phyloP scores from a whole-genome alignment of 1,140 invertebrate genomes.

The Oryctes rhinoceros region DNA sequence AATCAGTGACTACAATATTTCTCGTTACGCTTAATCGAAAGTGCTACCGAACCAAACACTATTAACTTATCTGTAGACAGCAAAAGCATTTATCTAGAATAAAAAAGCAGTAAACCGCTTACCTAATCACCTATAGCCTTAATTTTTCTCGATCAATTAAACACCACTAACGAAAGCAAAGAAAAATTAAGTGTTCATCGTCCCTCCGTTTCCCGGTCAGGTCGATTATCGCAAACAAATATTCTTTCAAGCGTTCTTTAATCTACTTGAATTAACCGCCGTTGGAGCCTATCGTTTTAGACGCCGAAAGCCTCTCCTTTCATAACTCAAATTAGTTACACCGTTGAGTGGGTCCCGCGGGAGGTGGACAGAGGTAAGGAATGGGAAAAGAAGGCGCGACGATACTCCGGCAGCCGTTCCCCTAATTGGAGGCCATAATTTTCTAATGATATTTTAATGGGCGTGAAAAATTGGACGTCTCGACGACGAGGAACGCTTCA shows the following conservation, averaged over 20 bases:
- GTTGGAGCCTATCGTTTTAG: neutral
- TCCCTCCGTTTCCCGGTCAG: neutral
- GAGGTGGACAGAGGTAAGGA: neutral
- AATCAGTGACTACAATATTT: no score
- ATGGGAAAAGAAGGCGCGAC: neutral
- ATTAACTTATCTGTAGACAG: no score
- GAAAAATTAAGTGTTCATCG: slow-evolving; percentile 13
- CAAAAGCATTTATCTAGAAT: no score
- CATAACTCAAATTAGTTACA: slow-evolving; percentile 25
- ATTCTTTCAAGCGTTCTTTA: slow-evolving; percentile 14
- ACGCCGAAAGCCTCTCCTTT: neutral
- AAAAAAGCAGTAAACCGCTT: no score
- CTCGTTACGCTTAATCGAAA: no score
- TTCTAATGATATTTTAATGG: slow-evolving; percentile 27
- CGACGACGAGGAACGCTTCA: neutral
- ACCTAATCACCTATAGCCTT: no score
- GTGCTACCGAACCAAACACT: no score
- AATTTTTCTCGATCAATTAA: slow-evolving; percentile 10
- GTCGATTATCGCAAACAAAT: slow-evolving; percentile 25
- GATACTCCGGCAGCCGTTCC: neutral
- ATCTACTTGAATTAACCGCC: slow-evolving; percentile 2
- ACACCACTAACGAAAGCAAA: neutral
- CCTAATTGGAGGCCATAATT: slow-evolving; percentile 28
- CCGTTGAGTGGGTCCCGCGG: neutral
- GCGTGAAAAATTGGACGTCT: neutral